Evolutionary conservation across 2,113 vertebrate genomes (phyloP).

Genomic region (Cygnus buccinator): DNA sequence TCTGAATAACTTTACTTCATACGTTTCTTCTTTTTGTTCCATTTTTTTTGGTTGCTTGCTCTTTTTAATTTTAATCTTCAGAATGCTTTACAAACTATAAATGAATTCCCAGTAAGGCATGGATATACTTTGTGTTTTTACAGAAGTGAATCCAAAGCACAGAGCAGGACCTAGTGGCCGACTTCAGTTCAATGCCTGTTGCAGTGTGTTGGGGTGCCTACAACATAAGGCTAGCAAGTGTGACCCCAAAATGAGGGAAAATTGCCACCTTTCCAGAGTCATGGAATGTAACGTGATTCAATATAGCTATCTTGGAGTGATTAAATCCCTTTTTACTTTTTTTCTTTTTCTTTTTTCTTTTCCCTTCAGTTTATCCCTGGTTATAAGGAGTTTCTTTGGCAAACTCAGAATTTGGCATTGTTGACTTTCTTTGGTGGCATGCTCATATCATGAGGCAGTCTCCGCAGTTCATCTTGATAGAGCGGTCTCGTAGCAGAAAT

Average conservation of each 20-base stretch:
- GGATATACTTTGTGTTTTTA: neutral
- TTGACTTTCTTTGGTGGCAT: neutral
- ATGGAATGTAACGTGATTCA: neutral
- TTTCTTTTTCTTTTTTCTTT: neutral
- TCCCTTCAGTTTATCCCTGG: neutral
- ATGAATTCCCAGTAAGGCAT: neutral
- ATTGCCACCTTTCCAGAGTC: neutral
- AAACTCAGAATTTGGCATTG: neutral
- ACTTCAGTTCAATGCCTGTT: rapidly evolving
- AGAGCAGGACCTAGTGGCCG: neutral
- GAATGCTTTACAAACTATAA: neutral
- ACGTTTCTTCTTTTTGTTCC: neutral
- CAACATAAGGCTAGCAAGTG: neutral
- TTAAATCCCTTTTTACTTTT: neutral
- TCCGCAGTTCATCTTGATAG: neutral
- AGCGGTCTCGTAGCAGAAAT: neutral
- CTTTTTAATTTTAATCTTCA: neutral
- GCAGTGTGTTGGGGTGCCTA: neutral
- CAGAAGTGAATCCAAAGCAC: neutral
- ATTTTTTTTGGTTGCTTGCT: neutral
- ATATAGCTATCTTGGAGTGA: neutral
- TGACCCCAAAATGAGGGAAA: rapidly evolving
- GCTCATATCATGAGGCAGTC: neutral
- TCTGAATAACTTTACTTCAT: neutral
- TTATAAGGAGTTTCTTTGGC: neutral